Conservation (phyloP, 2,797 vertebrate species). For the Vultur gryphus region DNA sequence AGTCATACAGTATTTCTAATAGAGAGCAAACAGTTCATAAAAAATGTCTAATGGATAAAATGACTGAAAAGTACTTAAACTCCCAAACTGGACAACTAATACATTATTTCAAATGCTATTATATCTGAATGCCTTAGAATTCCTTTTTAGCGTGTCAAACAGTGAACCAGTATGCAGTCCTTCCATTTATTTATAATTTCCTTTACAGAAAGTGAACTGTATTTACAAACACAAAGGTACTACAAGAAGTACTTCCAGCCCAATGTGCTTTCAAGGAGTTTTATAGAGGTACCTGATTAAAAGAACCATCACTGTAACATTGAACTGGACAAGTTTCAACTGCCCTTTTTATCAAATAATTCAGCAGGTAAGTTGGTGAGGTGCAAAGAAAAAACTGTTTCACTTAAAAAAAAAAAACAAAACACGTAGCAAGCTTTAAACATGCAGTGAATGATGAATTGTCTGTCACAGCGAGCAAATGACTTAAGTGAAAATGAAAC, state of each 20-base stretch:
- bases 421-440: constrained; percentile 54
- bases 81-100: not conserved
- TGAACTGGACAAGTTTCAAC: not conserved
- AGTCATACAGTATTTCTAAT: not conserved
- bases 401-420: constrained; percentile 5
- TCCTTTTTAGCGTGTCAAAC: not conserved
- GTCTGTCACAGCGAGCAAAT: constrained; percentile 56
- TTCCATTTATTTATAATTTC: not conserved
- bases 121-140: not conserved
- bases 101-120: not conserved
- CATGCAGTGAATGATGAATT: constrained; percentile 58
- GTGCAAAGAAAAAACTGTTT: constrained; percentile 25
- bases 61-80: not conserved
- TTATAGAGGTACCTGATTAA: not conserved
- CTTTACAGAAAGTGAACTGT: not conserved
- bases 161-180: not conserved
- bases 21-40: not conserved
- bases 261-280: not conserved
- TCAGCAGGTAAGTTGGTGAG: constrained; percentile 18
- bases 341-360: constrained; percentile 4
- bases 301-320: not conserved
- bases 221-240: not conserved
- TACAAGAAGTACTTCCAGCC: not conserved
- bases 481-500: constrained; percentile 64
- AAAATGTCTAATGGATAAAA: not conserved